Base-by-base conservation (phyloP, 1,140 invertebrate genomes). In the Hermatobates lingyangjiaoensis region DNA sequence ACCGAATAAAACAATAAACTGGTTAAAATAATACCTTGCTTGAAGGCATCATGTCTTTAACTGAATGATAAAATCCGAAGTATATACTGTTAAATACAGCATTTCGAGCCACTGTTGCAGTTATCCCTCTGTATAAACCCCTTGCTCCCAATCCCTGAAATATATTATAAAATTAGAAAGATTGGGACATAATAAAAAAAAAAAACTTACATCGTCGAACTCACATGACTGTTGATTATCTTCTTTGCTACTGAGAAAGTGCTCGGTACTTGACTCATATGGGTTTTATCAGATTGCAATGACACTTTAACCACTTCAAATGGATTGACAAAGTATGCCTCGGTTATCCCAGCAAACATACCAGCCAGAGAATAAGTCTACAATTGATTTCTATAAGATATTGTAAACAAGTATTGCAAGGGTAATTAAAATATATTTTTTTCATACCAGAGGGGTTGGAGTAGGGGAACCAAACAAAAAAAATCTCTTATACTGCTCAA, bases 271-370 rank as follows among this genome's bases (percentile, higher is more conserved):
- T 80, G 69, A 51, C 65, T 66, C 24, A 70, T 57, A 62, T 61
- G 59, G 2, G 67, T 61, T 30, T 73, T 68, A 63, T 85, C 81
- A 5, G 83, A 76, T 66, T 85, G 82, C 38, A 86, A 68, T 21
- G 81, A 77, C 1, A 95, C 87, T 74, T 95, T 94, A 1, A 94
- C 86, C 30, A 92, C 86, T 74, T 94, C 89, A 69, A 94, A 94
- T 0, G 90, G 90, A 70, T 92, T 93, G 0, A 93, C 84, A 45
- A 93, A 69, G 54, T 93, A 74, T 15, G 80, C 87, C 69, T 94
- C 91, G 27, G 88, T 87, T 1, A 88, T 68, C 48, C 90, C 91
- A 38, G 87, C 82, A 44, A 77, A 79, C 2, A 92, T 66, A 48
- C 90, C 91, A 58, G 90, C 83, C 57, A 89, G 64, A 12, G 86